Evolutionary conservation across 2,888 invertebrate genomes (phyloP).

Genomic region (Brachyopa scutellaris): DNA sequence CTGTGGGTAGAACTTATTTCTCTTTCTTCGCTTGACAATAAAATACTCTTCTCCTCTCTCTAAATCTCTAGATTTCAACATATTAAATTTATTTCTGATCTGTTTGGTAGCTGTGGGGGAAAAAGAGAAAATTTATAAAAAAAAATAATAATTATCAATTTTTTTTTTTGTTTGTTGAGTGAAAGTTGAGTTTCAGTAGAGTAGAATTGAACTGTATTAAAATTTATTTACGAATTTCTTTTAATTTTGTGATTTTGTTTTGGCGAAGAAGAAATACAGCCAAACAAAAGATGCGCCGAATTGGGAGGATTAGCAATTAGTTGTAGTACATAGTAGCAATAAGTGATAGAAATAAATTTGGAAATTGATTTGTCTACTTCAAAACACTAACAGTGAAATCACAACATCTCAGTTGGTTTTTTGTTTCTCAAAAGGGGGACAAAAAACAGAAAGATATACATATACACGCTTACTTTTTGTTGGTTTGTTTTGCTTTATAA

Average conservation of each 20-base stretch:
- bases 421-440: slow-evolving; percentile 28
- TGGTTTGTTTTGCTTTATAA: slow-evolving; percentile 40
- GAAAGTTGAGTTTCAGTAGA: slow-evolving; percentile 57
- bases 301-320: background rate
- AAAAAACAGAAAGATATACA: slow-evolving; percentile 6
- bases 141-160: slow-evolving; percentile 69
- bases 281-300: slow-evolving; percentile 19
- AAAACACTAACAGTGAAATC: slow-evolving; percentile 47
- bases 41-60: slow-evolving; percentile 68
- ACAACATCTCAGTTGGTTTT: slow-evolving; percentile 31
- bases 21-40: slow-evolving; percentile 72
- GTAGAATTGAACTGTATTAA: slow-evolving; percentile 25
- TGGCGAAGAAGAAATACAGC: background rate
- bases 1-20: slow-evolving; percentile 65
- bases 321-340: background rate
- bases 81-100: slow-evolving; percentile 72
- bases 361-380: slow-evolving; percentile 40
- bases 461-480: slow-evolving; percentile 20
- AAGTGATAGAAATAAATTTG: slow-evolving; percentile 25
- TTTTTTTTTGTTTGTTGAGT: slow-evolving; percentile 47
- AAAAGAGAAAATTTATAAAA: slow-evolving; percentile 68
- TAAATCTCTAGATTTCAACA: slow-evolving; percentile 72
- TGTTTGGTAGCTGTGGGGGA: slow-evolving; percentile 73
- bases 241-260: slow-evolving; percentile 12
- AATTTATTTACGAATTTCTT: slow-evolving; percentile 7